Conservation (phyloP, 2,113 vertebrate genomes). For the Podarcis muralis region DNA sequence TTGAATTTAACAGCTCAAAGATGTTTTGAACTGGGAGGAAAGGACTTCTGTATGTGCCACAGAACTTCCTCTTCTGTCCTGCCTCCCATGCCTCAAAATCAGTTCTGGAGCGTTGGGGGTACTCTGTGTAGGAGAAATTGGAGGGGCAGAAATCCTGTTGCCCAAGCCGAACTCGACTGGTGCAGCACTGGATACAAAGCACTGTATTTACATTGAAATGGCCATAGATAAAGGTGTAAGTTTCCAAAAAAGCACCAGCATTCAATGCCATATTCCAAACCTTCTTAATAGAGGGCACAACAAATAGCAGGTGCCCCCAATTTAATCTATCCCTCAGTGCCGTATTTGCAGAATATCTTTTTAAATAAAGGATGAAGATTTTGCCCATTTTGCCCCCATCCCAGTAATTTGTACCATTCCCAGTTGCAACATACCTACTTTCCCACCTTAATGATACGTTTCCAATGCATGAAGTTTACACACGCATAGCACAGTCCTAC, state of each 20-base stretch:
- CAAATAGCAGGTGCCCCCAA: not conserved
- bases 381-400: not conserved
- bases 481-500: not conserved
- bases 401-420: not conserved
- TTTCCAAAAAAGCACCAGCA: not conserved
- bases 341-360: not conserved
- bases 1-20: no score
- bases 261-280: not conserved
- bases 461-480: not conserved
- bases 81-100: no score
- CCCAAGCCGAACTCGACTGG: no score
- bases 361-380: not conserved
- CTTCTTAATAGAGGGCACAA: not conserved
- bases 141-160: no score
- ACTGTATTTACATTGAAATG: not conserved
- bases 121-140: no score
- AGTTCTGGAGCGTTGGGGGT: no score
- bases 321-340: not conserved
- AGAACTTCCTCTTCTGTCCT: no score
- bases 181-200: no score
- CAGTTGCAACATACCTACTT: not conserved
- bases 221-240: not conserved
- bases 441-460: not conserved
- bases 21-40: no score
- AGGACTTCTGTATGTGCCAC: no score